Conservation (phyloP, 1,140 invertebrate species). For the Ceratoteleas bidentatus region DNA sequence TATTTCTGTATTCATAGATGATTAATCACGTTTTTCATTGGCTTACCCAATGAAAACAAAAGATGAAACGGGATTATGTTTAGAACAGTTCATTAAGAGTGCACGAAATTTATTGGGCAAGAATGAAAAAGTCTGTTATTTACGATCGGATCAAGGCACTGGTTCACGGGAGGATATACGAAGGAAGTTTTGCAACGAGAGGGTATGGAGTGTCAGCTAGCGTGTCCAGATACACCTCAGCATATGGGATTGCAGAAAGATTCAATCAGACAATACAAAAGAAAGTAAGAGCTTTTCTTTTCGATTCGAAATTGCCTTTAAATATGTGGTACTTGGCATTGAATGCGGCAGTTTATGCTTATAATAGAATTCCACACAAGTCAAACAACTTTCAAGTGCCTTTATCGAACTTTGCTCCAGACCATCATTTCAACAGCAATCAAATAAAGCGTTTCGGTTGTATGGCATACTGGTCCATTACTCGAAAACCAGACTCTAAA, state of each 20-base stretch:
- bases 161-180: neutral
- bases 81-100: neutral
- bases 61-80: neutral
- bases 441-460: slow-evolving; percentile 12
- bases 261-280: neutral
- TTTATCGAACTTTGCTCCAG: neutral
- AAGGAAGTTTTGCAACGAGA: neutral
- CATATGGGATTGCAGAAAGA: neutral
- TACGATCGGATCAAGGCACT: neutral
- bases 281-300: neutral
- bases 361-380: neutral
- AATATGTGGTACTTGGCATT: neutral
- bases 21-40: neutral
- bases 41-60: neutral
- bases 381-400: neutral
- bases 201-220: neutral
- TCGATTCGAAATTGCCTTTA: neutral
- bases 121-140: slow-evolving; percentile 1
- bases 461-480: slow-evolving; percentile 7
- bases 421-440: neutral
- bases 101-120: neutral
- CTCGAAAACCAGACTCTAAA: slow-evolving; percentile 4
- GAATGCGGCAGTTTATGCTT: neutral
- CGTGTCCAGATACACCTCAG: slow-evolving; percentile 1
- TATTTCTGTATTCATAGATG: neutral